These are phyloP conservation scores for Hemiprocne comata DNA, from an alignment of 2,113 vertebrate species.

Conservation along the genomic window DNA sequence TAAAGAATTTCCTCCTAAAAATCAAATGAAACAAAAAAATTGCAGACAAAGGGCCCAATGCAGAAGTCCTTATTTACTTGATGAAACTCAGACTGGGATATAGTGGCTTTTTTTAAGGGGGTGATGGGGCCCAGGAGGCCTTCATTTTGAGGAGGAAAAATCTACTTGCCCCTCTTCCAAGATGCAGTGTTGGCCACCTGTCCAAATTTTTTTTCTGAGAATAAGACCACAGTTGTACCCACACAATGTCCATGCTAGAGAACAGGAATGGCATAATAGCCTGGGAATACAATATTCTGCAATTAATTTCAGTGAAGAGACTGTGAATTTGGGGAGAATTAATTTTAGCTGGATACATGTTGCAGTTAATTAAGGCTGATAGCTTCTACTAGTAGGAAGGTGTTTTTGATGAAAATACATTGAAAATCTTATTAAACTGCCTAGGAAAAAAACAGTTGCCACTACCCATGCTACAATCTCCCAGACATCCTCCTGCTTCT, in stretches of 20 bases:
- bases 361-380: slow-evolving; percentile 34
- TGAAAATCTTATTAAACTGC: slow-evolving; percentile 32
- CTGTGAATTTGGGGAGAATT: slow-evolving; percentile 13
- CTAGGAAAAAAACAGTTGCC: background rate
- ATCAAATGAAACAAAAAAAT: background rate
- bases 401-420: slow-evolving; percentile 1
- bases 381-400: background rate
- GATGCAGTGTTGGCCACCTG: background rate
- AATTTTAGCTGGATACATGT: slow-evolving; percentile 6
- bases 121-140: background rate
- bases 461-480: background rate
- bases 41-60: no score
- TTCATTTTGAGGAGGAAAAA: background rate
- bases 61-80: background rate
- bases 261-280: background rate
- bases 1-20: background rate
- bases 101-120: background rate
- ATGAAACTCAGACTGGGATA: background rate
- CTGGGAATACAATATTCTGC: background rate
- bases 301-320: background rate
- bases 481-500: background rate
- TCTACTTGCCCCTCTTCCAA: background rate
- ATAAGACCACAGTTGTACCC: background rate
- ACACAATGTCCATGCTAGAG: background rate
- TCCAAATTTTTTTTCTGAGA: background rate